Conservation (phyloP, 2,797 vertebrate species). For the Psittacula derbiana region DNA sequence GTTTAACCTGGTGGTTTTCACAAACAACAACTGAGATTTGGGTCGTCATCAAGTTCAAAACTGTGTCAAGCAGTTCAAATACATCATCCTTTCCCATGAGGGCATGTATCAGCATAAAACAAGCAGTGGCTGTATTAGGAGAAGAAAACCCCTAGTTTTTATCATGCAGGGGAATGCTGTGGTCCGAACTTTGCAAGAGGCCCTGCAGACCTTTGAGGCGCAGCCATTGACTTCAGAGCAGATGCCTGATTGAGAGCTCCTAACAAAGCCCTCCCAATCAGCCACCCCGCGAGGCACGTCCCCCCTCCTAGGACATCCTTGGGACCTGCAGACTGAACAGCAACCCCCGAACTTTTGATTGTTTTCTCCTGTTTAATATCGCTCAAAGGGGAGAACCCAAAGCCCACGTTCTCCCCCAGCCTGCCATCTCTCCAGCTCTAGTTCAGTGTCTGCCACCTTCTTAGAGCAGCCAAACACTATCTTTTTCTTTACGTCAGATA, state of each 20-base stretch:
- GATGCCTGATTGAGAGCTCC: background rate
- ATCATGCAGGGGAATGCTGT: background rate
- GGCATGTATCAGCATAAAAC: background rate
- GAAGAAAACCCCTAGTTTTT: background rate
- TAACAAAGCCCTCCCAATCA: background rate
- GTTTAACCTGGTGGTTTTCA: background rate
- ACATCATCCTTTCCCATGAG: background rate
- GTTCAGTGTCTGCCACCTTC: background rate
- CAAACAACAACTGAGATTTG: background rate
- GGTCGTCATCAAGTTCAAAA: background rate
- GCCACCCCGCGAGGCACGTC: background rate
- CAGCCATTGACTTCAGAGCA: background rate
- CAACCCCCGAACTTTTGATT: background rate
- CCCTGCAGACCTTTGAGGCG: background rate
- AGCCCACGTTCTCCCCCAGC: background rate
- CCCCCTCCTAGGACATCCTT: background rate
- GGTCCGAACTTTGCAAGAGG: too few relatives aligned
- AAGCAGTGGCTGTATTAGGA: background rate
- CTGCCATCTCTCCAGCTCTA: background rate
- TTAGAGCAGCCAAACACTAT: background rate
- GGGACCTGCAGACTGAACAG: background rate
- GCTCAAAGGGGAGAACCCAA: background rate
- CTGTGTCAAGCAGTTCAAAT: background rate
- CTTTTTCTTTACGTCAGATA: background rate
- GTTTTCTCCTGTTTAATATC: background rate